Base-by-base conservation (phyloP, 2,113 vertebrate genomes). In the Rhodinocichla rosea region DNA sequence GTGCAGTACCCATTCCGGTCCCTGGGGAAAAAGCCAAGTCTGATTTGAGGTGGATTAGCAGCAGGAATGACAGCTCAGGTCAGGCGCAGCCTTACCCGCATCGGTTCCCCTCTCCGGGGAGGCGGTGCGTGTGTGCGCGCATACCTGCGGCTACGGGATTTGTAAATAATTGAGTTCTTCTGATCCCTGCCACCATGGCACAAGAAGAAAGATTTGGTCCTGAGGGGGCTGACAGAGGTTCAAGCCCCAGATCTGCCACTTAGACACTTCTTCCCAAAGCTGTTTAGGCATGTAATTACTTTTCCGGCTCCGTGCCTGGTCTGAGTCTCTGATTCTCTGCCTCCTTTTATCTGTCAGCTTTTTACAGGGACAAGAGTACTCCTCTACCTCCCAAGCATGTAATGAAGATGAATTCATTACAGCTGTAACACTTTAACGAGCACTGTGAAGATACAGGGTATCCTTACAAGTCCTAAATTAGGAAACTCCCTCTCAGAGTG, bases 391-490 rank as follows among this genome's bases (percentile, higher is more conserved):
- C 87, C 87, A 95, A 83, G 80, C 52, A 70, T 85, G 91, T 95
- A 95, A 97, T 94, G 92, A 96, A 95, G 91, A 95, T 85, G 94
- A 97, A 96, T 97, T 95, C 92, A 96, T 96, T 97, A 91, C 89
- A 94, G 91, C 94, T 97, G 89, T 92, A 94, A 89, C 92, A 91
- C 77, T 97, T 96, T 95, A 97, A 96, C 32, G 4, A 96, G 94
- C 60, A 26, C 77, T 89, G 24, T 83, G 94, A 95, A 95, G 86
- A 95, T 92, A 84, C 70, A 65, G 90, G 44, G 49, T 79, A 97
- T 87, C 81, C 74, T 92, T 82, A 89, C 17, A 83, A 94, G 83
- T 87, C 92, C 92, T 93, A 92, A 94, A 95, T 92, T 86, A 92
- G 86, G 83, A 69, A 93, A 93, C 92, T 90, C 89, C 71, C 64